A percentile compares a stretch with the other conserved stretches of the same genome.
Evolutionary conservation across 2,113 vertebrate genomes (phyloP).

Genomic region (Indicator indicator): DNA sequence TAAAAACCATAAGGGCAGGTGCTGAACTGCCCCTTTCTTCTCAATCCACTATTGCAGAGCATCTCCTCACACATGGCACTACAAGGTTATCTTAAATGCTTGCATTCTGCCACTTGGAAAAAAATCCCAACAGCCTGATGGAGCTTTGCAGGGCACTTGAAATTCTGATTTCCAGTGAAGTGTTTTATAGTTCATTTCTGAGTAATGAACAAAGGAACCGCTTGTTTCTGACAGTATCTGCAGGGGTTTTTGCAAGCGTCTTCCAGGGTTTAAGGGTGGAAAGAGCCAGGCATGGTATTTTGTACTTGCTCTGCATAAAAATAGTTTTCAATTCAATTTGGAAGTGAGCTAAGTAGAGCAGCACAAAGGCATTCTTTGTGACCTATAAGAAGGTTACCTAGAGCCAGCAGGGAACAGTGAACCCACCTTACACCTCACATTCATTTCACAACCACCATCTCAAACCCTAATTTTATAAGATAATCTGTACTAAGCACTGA

Average conservation of each 20-base stretch:
- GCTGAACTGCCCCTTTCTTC: background rate
- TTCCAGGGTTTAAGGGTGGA: background rate
- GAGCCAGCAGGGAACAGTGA: background rate
- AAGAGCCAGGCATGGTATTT: background rate
- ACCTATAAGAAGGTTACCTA: background rate
- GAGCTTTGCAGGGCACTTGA: rapidly evolving
- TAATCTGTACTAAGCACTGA: background rate
- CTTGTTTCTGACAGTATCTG: background rate
- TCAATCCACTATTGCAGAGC: background rate
- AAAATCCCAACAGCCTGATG: rapidly evolving
- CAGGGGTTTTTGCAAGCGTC: background rate
- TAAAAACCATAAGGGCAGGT: background rate
- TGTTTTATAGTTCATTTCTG: background rate
- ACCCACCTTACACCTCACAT: background rate
- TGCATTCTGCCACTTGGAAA: background rate
- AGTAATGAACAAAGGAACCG: background rate
- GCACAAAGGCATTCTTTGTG: background rate
- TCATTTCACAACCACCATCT: background rate
- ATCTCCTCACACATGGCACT: background rate
- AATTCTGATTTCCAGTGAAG: background rate
- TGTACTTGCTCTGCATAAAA: background rate
- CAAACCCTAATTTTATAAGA: background rate
- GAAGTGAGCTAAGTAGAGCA: background rate
- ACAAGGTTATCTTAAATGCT: background rate
- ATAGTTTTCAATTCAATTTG: background rate